Conservation (phyloP, 64 coral and sea anemone species). For the Actinia equina region DNA sequence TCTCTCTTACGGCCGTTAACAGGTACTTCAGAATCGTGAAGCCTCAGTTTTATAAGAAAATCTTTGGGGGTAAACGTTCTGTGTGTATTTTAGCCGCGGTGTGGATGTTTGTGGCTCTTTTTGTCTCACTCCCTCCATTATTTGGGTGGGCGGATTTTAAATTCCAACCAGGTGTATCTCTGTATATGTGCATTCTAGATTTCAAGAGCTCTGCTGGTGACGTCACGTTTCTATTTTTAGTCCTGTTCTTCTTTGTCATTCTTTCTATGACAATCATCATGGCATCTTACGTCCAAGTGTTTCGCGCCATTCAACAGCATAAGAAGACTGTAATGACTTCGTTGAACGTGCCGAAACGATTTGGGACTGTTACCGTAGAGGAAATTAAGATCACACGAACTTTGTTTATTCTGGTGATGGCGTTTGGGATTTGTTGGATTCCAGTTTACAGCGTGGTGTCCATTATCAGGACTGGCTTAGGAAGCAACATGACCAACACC, state of each 20-base stretch:
- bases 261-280: conserved; percentile 10
- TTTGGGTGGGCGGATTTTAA: conserved; percentile 33
- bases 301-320: conserved; percentile 6
- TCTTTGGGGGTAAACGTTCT: conserved; percentile 25
- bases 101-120: conserved; percentile 20
- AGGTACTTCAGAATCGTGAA: conserved; percentile 76
- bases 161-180: conserved; percentile 13
- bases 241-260: neutral
- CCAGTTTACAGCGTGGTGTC: conserved; percentile 34
- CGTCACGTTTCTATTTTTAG: conserved; percentile 3
- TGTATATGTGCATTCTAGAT: conserved; percentile 38
- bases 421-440: conserved; percentile 46
- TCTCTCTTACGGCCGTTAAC: conserved; percentile 73
- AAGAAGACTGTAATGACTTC: neutral
- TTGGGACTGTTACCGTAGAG: conserved; percentile 12
- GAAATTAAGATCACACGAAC: conserved; percentile 49
- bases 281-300: conserved; percentile 35
- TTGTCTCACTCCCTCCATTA: neutral
- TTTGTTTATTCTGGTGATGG: conserved; percentile 21
- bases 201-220: conserved; percentile 18
- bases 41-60: conserved; percentile 55
- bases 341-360: neutral
- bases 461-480: conserved; percentile 17
- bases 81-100: neutral
- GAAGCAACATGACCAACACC: neutral